Conservation (phyloP, 2,888 invertebrate genomes). For the Exocentrus adspersus region DNA sequence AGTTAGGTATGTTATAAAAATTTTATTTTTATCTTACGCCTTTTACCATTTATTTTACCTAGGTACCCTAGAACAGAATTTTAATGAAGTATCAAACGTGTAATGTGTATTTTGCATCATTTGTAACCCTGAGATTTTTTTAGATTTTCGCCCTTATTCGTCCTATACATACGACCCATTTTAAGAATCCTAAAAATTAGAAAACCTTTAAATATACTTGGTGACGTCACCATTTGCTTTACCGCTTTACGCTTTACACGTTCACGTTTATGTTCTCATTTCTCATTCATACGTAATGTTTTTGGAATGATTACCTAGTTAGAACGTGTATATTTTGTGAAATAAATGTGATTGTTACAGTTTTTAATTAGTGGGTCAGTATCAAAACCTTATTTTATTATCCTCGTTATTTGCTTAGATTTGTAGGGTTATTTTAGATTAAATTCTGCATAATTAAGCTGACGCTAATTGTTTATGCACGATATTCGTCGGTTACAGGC, state of each 20-base stretch:
- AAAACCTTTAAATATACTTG: conserved; percentile 30
- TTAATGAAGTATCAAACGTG: too few species aligned
- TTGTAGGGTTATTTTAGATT: conserved; percentile 15
- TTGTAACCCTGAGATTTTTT: too few species aligned
- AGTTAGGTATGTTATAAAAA: too few species aligned
- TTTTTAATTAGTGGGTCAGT: too few species aligned
- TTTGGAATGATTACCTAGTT: conserved; percentile 11
- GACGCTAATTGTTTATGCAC: background rate
- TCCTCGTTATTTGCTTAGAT: too few species aligned
- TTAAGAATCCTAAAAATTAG: conserved; percentile 8
- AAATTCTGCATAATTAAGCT: conserved; percentile 6
- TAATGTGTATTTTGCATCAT: too few species aligned
- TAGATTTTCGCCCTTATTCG: conserved; percentile 16
- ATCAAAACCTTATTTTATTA: too few species aligned
- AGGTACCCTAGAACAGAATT: too few species aligned
- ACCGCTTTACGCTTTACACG: too few species aligned
- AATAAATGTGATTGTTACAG: too few species aligned
- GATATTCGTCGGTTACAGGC: conserved; percentile 13
- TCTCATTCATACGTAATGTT: conserved; percentile 17
- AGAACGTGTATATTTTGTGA: conserved; percentile 4
- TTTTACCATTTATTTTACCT: too few species aligned
- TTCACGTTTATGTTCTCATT: background rate
- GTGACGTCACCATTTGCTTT: conserved; percentile 39
- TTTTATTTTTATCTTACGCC: too few species aligned
- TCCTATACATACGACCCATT: conserved; percentile 5